Percentiles rank a stretch among this genome's conserved stretches.
phyloP scores from a whole-genome alignment of 2,797 vertebrate species.

The Pseudomugil tenellus region DNA sequence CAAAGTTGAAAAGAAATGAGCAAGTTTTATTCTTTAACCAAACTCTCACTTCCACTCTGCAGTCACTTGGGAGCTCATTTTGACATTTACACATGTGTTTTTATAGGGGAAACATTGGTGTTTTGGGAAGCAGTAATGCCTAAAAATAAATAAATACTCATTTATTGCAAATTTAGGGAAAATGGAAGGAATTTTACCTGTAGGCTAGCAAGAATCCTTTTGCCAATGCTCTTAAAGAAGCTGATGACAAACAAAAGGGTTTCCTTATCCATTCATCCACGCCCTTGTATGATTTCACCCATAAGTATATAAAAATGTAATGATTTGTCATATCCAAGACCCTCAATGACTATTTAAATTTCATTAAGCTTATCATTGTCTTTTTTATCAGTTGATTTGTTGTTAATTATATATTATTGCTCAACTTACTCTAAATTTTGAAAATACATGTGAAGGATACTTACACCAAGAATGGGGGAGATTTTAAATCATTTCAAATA shows the following conservation, averaged over 20 bases:
- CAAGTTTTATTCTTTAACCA: not conserved
- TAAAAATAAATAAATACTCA: conserved; percentile 60
- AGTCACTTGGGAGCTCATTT: not conserved
- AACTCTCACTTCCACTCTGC: not conserved
- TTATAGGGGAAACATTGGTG: conserved; percentile 33
- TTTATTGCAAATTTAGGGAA: conserved; percentile 70
- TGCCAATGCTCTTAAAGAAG: conserved; percentile 58
- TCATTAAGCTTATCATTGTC: not conserved
- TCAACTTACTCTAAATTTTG: not conserved
- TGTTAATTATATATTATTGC: not conserved
- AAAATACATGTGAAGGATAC: not conserved
- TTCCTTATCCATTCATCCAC: conserved; percentile 24
- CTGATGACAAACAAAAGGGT: conserved; percentile 71
- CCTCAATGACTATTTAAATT: not conserved
- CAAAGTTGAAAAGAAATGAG: conserved; percentile 31
- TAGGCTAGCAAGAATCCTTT: conserved; percentile 54
- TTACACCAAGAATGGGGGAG: not conserved
- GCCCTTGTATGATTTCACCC: not conserved
- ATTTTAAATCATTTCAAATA: not conserved
- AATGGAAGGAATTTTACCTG: conserved; percentile 63
- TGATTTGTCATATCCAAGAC: not conserved
- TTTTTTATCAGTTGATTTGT: not conserved
- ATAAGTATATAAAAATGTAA: not conserved
- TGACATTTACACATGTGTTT: conserved; percentile 32
- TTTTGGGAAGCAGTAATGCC: conserved; percentile 62